Evolutionary conservation across 2,888 invertebrate species (phyloP), one percentile per base, ranked within the genome.

Genomic region (Loripinus fragilis): DNA sequence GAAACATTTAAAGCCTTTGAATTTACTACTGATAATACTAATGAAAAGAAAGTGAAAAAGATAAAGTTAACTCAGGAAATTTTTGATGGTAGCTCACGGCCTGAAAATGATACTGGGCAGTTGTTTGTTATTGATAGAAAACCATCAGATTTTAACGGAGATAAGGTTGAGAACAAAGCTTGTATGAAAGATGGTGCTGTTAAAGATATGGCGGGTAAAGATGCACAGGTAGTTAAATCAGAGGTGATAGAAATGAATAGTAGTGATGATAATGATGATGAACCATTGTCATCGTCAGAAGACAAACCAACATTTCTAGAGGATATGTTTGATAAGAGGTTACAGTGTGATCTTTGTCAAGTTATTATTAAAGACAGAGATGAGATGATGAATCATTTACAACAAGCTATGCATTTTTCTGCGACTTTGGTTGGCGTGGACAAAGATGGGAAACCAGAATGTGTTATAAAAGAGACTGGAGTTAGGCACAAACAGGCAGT

Each of bases 331-430:
- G 23, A 71, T 20, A 66, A 64, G 66, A 65, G 41, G 41, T 71
- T 30, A 30, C 64, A 75, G 28, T 75, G 75, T 71, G 75, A 75
- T 23, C 70, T 65, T 48, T 75, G 75, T 50, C 17, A 10, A 33
- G n/a, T n/a, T 70, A 50, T 71, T 7, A 41, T 41, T 7, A 35
- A n/a, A 52, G 28, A 66, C 35, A 17, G 17, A 30, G 38, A 28
- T 33, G 10, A 30, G 17, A 75, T 75, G 66, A 25, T 30, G 10
- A n/a, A 28, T 20, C 75, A 75, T 52, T 45, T 75, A 15, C 45
- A 33, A 28, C 10, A 71, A 15, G 65, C 41, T 23, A 50, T 66
- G 28, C 75, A 75, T 66, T 65, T n/a, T n/a, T 70, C 75, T 3
- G 70, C 75, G 3, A 75, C 70, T 28, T 42, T n/a, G n/a, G 70